Base-by-base conservation (phyloP, 2,888 invertebrate genomes). In the Melanargia galathea region DNA sequence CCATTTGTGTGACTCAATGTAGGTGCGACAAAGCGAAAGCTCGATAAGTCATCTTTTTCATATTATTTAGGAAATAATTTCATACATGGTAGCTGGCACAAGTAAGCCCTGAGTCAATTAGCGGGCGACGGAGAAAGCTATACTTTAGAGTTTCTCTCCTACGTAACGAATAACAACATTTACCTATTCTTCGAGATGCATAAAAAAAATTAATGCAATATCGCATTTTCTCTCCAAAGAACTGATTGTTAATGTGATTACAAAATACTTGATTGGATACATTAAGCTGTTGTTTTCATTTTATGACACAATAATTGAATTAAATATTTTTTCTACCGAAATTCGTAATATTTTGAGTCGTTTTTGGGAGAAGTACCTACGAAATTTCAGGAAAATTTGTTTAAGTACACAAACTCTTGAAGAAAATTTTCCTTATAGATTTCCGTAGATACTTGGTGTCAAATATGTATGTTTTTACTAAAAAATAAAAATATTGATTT, bases 161-260 rank as follows among this genome's bases (percentile, higher is more conserved):
- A n/a, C n/a, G n/a, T n/a, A n/a, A n/a, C n/a, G n/a, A n/a, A n/a
- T n/a, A n/a, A n/a, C n/a, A n/a, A n/a, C n/a, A n/a, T n/a, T n/a
- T n/a, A n/a, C n/a, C n/a, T n/a, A n/a, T n/a, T n/a, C n/a, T n/a
- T n/a, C n/a, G n/a, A n/a, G n/a, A n/a, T n/a, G n/a, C n/a, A n/a
- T n/a, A 11, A 8, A 35, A 35, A 35, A 16, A 30, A 30, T 11
- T 13, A 26, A 0, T 26, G 49, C 26, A 16, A 16, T 24, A 26
- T n/a, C 49, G 49, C 8, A 33, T 33, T 30, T 51, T 51, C 51
- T 11, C 13, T 51, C 18, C 33, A 51, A 51, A 51, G 33, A 51
- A 33, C 33, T 51, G 51, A 51, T 51, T 51, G 51, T 51, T 51
- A 51, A 51, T 30, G 30, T 33, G 51, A 30, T 51, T 51, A 13